Conservation (phyloP, 92 coral and sea anemone species). For the Epizoanthus fatuus region DNA sequence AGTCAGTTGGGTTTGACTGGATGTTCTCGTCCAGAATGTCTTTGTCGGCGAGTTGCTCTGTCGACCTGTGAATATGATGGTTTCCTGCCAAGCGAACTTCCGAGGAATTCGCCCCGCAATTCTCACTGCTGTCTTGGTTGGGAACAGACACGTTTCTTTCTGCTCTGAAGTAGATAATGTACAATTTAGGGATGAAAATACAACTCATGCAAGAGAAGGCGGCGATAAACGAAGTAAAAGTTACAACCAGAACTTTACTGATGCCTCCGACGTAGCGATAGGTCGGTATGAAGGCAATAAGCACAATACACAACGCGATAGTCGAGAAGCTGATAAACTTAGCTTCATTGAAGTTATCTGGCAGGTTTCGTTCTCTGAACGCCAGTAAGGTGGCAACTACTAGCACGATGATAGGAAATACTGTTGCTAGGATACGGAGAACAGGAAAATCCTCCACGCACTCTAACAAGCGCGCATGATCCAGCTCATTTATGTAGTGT, state of each 20-base stretch:
- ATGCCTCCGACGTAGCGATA: constrained; percentile 93
- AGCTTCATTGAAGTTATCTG: constrained; percentile 90
- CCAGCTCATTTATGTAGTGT: constrained; percentile 72
- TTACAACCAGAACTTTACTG: constrained; percentile 85
- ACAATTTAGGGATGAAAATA: constrained; percentile 85
- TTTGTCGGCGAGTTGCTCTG: not conserved
- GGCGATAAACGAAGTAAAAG: constrained; percentile 79
- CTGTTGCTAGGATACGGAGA: constrained; percentile 73
- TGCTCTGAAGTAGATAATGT: constrained; percentile 81
- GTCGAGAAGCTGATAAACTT: constrained; percentile 94
- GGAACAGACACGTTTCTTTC: constrained; percentile 55
- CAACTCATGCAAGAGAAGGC: constrained; percentile 93
- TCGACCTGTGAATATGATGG: not conserved
- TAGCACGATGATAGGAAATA: constrained; percentile 78
- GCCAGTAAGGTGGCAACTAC: constrained; percentile 81
- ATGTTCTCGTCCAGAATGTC: not conserved
- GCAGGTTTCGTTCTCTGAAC: constrained; percentile 85
- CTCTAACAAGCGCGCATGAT: constrained; percentile 82
- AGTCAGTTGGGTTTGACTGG: not conserved
- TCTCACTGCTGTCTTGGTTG: not conserved
- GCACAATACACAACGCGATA: constrained; percentile 88
- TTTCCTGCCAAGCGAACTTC: not conserved
- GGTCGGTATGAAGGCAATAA: constrained; percentile 92
- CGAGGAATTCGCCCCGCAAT: not conserved
- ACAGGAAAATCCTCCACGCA: constrained; percentile 78